phyloP scores from a whole-genome alignment of 2,797 vertebrate species.

The Rhinogobio ventralis region DNA sequence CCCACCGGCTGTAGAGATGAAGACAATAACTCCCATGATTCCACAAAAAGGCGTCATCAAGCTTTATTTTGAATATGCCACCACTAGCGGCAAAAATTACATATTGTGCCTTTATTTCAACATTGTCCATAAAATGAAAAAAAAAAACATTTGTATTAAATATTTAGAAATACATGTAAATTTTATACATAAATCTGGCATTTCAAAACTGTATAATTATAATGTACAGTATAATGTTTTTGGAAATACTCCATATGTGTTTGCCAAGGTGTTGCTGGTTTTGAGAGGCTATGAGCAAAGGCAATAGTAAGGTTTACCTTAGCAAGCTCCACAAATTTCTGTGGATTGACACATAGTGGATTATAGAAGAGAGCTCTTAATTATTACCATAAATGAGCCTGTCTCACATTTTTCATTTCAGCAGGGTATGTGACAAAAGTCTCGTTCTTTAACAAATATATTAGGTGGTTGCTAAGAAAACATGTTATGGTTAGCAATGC shows the following conservation, averaged over 20 bases:
- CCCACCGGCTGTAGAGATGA: too few relatives aligned
- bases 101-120: not conserved
- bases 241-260: not conserved
- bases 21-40: too few relatives aligned
- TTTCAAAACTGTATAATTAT: not conserved
- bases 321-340: not conserved
- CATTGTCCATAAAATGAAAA: not conserved
- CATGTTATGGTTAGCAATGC: not conserved
- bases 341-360: not conserved
- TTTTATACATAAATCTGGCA: not conserved
- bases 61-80: too few relatives aligned
- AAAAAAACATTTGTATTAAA: not conserved
- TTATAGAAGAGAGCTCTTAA: not conserved
- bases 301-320: not conserved
- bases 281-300: not conserved
- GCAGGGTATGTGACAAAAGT: not conserved
- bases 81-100: too few relatives aligned
- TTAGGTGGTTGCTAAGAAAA: not conserved
- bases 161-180: not conserved
- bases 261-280: too few relatives aligned
- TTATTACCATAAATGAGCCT: constrained; percentile 9
- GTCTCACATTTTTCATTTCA: not conserved
- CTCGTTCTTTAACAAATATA: constrained; percentile 12
- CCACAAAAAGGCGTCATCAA: too few relatives aligned
- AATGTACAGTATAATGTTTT: not conserved